These are phyloP conservation scores for Centruroides vittatus DNA, from an alignment of 1,140 invertebrate genomes.

Conservation along the genomic window DNA sequence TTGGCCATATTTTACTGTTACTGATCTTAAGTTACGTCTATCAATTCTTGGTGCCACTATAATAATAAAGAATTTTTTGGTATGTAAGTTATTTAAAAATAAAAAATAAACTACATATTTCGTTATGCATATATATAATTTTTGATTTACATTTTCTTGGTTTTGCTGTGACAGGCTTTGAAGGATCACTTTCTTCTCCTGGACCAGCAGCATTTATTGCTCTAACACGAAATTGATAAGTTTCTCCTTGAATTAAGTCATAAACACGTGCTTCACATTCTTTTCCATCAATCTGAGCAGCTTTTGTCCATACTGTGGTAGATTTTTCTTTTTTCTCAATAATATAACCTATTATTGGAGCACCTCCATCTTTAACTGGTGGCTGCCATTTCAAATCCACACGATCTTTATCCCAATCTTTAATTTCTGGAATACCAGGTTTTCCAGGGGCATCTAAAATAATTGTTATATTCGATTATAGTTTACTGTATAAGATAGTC, in stretches of 20 bases:
- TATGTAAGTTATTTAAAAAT: background rate
- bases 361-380: constrained; percentile 77
- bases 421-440: constrained; percentile 70
- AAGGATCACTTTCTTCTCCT: constrained; percentile 63
- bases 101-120: background rate
- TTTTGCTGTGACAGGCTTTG: constrained; percentile 60
- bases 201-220: constrained; percentile 90
- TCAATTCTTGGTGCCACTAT: constrained; percentile 89
- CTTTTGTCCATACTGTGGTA: constrained; percentile 72
- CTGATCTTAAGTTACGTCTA: constrained; percentile 67
- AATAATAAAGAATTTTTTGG: constrained; percentile 3
- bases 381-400: constrained; percentile 74
- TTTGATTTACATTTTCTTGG: constrained; percentile 59
- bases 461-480: background rate
- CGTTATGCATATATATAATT: background rate
- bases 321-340: constrained; percentile 95
- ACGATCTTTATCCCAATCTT: constrained; percentile 91
- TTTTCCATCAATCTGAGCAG: constrained; percentile 43
- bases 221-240: constrained; percentile 81
- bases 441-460: constrained; percentile 65
- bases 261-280: constrained; percentile 64
- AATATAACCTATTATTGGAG: constrained; percentile 86
- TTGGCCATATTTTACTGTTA: constrained; percentile 51
- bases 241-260: constrained; percentile 74
- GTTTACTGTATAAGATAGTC: no score